Base-by-base conservation (phyloP, 2,888 invertebrate species). In the Carcina quercana region DNA sequence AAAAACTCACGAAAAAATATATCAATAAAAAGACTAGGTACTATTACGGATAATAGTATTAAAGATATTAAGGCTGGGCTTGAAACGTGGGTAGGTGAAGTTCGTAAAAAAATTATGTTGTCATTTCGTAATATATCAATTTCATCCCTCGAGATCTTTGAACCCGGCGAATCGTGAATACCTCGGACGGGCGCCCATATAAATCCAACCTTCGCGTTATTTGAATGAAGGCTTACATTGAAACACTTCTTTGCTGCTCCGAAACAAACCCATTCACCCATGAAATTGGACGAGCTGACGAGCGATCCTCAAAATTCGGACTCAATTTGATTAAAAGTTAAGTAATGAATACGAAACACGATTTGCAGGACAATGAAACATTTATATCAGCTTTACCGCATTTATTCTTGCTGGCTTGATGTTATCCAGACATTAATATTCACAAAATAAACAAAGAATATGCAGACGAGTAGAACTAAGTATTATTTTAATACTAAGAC, bases 261-360 rank as follows among this genome's bases (percentile, higher is more conserved):
- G 64, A 78, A 79, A 79, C 69, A 76, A 75, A 75, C 58, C 68
- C 62, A 68, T 73, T 76, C 67, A 74, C 50, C 62, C 70, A 59
- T 68, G 55, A 74, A 78, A 79, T 80, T 75, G 68, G 61, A 64
- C 59, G 64, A 71, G 67, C 64, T 68, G 61, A 64, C 59, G 64
- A 71, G 67, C 64, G 65, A 67, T 67, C 65, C 69, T 67, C 65
- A 66, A 76, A 71, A 71, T 70, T 70, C 59, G 53, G 61, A 72
- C 70, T 59, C 62, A 72, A 70, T 73, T 76, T 70, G 64, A 71
- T 74, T 69, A 67, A 67, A 71, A 69, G 68, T 76, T 67, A 66
- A 69, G 61, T 67, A 70, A 75, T 71, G 67, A 72, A 70, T 59
- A 52, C 51, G 47, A 64, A 67, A 66, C 61, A 57, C 50, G 56